Evolutionary conservation across 2,113 vertebrate genomes (phyloP), one percentile per base, ranked within the genome.

Genomic region (Picathartes gymnocephalus): DNA sequence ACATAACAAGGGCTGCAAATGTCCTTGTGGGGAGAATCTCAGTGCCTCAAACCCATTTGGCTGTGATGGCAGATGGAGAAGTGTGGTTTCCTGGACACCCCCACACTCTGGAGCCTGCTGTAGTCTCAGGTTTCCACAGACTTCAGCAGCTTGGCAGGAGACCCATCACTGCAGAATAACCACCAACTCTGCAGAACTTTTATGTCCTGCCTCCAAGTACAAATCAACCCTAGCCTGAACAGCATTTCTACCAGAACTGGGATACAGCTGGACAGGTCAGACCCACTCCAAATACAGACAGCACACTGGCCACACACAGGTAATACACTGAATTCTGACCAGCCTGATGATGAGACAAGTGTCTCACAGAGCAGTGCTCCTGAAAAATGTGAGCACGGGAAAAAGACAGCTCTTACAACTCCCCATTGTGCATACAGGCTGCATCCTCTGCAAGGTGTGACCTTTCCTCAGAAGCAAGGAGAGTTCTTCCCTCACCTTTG

Each of bases 171-270:
- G 16, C 69, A 83, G 54, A n/a, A 24, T 47, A 69, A 31, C 28
- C 47, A 10, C 17, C 10, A 15, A n/a, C 48, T 39, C 33, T 42
- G 50, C 33, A 72, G 50, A 47, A 19, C n/a, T 15, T n/a, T n/a
- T n/a, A 1, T 1, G 0, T 61, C 28, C 37, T 31, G 12, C 22
- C 47, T 30, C 10, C 8, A 8, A 22, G 11, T 8, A 31, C 57
- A 60, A 21, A 68, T 8, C 13, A 4, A 7, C 24, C 20, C 23
- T 19, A 13, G 17, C 42, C 21, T 21, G 13, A 42, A 40, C 2
- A 44, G 44, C 44, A 17, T 16, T 54, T 62, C 25, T 45, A 45
- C 13, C 84, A 76, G 71, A 60, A 17, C 56, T 13, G 3, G 20
- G 39, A 22, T 60, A 37, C 23, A n/a, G 7, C 14, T 33, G 60